A percentile compares a stretch with the other conserved stretches of the same genome.
Conservation (phyloP, 2,888 invertebrate genomes). For the Drosophila melanosoma region DNA sequence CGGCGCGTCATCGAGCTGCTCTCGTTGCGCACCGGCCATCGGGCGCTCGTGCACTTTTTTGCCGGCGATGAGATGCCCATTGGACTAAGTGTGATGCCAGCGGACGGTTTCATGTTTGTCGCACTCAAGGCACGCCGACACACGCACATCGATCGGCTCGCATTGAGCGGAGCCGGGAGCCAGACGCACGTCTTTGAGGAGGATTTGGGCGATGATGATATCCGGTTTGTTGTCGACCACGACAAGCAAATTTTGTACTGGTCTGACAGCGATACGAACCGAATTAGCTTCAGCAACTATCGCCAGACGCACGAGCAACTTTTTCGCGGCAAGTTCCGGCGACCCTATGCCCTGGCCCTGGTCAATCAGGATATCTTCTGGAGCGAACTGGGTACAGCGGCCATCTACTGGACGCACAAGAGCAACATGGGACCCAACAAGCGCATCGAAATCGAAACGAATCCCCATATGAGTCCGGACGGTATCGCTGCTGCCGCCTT, state of each 20-base stretch:
- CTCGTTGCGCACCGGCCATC: constrained; percentile 87
- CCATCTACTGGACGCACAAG: constrained; percentile 88
- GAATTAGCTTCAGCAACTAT: constrained; percentile 88
- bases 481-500: constrained; percentile 10
- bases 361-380: constrained; percentile 90
- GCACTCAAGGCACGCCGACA: constrained; percentile 85
- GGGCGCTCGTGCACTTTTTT: constrained; percentile 87
- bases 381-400: constrained; percentile 87
- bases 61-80: constrained; percentile 88
- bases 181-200: constrained; percentile 83
- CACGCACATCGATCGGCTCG: constrained; percentile 88
- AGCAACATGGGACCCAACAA: constrained; percentile 82
- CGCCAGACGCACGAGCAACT: constrained; percentile 86
- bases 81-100: constrained; percentile 88
- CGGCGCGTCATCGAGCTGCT: constrained; percentile 88
- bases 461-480: constrained; percentile 8
- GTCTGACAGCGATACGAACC: constrained; percentile 88
- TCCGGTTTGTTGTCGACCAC: constrained; percentile 84
- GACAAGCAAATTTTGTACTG: constrained; percentile 88
- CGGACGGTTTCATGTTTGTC: constrained; percentile 87
- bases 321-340: constrained; percentile 85
- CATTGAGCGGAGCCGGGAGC: constrained; percentile 88
- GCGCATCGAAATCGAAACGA: constrained; percentile 77
- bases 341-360: constrained; percentile 87
- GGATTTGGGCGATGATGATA: constrained; percentile 82